Evolutionary conservation across 2,797 vertebrate genomes (phyloP).

Genomic region (Cynopterus sphinx): DNA sequence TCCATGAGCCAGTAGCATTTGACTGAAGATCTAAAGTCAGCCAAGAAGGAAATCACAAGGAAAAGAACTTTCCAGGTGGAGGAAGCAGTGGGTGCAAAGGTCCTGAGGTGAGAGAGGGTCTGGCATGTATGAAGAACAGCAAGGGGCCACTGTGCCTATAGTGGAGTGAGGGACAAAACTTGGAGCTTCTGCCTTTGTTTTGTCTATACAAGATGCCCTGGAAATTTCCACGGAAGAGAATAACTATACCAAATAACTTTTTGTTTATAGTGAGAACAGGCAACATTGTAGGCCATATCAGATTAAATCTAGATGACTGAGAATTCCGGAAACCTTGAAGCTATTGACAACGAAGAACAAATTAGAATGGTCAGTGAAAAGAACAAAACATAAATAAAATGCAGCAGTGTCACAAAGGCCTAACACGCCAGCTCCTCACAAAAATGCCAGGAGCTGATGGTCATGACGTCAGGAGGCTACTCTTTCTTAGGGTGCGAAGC

Average conservation of each 20-base stretch:
- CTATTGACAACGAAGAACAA: constrained; percentile 43
- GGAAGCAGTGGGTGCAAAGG: neutral
- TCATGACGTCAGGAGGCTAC: neutral
- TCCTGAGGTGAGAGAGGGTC: neutral
- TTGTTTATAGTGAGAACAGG: neutral
- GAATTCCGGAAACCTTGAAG: neutral
- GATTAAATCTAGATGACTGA: constrained; percentile 55
- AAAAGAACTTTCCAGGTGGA: neutral
- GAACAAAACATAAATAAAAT: neutral
- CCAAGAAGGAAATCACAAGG: neutral
- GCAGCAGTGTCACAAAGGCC: neutral
- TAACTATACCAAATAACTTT: neutral
- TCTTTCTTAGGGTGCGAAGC: neutral
- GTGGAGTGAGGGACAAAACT: neutral
- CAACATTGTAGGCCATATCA: neutral
- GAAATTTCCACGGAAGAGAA: neutral
- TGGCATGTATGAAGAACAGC: neutral
- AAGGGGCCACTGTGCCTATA: neutral
- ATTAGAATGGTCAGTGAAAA: constrained; percentile 18
- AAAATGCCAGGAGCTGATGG: neutral
- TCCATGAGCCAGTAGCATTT: neutral
- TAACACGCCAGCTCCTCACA: too few species aligned
- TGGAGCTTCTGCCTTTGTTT: neutral
- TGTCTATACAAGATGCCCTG: neutral
- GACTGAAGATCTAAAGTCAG: neutral